Base-by-base conservation (phyloP, 2,113 vertebrate genomes). In the Pipra filicauda region DNA sequence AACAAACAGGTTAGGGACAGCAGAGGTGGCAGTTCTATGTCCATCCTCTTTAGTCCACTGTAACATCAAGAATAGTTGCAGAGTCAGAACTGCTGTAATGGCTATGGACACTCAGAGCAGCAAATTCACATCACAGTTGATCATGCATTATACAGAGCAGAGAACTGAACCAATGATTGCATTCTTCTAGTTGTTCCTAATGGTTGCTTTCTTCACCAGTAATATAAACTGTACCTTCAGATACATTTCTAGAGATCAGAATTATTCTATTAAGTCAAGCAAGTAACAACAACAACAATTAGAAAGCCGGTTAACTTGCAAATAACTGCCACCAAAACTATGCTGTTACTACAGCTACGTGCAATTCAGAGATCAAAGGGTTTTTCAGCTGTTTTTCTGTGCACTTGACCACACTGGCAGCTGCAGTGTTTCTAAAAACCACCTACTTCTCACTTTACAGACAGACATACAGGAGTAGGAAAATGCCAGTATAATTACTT, bases 31-130 rank as follows among this genome's bases (percentile, higher is more conserved):
- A 97, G 99, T 98, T 97, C 98, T 99, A 91, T 98, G 98, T 95
- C 98, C 98, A 83, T 99, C 99, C 98, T 99, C 99, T 97, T 99
- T 99, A 97, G 98, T 98, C 99, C 99, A 99, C 99, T 99, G 99
- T 89, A 98, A 99, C 80, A 97, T 85, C 96, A 98, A 97, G 97
- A 96, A 95, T 77, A 97, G 90, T 97, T 95, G 90, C 81, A 74
- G 26, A 95, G 94, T 98, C 96, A 98, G 97, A 95, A 75, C 28
- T 15, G 39, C 12, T 70, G 35, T 49, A 80, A 96, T 82, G 71
- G 64, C 17, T 81, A 31, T 0, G 1, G 58, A 94, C 55, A 91
- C 43, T 92, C 95, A 93, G 30, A 97, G 94, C 87, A 96, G 85
- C 92, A 97, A 95, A 77, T 55, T 91, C 69, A 96, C 83, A 24